Percentiles rank a stretch among this genome's conserved stretches.
Evolutionary conservation across 2,888 invertebrate genomes (phyloP).

Genomic region (Thecophora atra): DNA sequence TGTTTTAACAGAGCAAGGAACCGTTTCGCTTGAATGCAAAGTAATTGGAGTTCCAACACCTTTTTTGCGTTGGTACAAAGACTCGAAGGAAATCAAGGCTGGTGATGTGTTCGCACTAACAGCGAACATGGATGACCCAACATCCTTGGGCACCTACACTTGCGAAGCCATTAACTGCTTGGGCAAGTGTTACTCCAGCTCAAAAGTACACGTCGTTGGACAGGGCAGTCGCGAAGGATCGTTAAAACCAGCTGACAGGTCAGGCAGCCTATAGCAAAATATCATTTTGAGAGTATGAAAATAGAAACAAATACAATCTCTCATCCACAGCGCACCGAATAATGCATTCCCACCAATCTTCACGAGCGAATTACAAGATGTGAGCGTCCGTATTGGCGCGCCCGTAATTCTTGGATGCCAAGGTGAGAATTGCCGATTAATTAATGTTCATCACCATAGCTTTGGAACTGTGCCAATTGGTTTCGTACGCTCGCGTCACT

Average conservation of each 20-base stretch:
- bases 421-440: slow-evolving; percentile 67
- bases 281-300: neutral
- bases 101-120: slow-evolving; percentile 90
- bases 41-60: slow-evolving; percentile 91
- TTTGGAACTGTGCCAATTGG: slow-evolving; percentile 46
- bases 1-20: slow-evolving; percentile 85
- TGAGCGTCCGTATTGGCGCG: slow-evolving; percentile 82
- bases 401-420: slow-evolving; percentile 78
- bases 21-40: slow-evolving; percentile 90
- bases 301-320: slow-evolving; percentile 7
- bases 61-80: slow-evolving; percentile 80
- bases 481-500: slow-evolving; percentile 36
- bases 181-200: slow-evolving; percentile 84
- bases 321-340: slow-evolving; percentile 53
- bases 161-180: slow-evolving; percentile 90
- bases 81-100: slow-evolving; percentile 86
- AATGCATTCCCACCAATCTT: slow-evolving; percentile 78
- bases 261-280: slow-evolving; percentile 37
- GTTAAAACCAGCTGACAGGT: slow-evolving; percentile 76
- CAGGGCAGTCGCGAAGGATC: slow-evolving; percentile 77
- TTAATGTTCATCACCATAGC: slow-evolving; percentile 31
- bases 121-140: slow-evolving; percentile 84
- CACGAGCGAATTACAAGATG: slow-evolving; percentile 77
- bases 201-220: slow-evolving; percentile 83
- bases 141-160: slow-evolving; percentile 86